These are phyloP conservation scores for Cerastoderma edule DNA, from an alignment of 2,888 invertebrate species.

Conservation along the genomic window DNA sequence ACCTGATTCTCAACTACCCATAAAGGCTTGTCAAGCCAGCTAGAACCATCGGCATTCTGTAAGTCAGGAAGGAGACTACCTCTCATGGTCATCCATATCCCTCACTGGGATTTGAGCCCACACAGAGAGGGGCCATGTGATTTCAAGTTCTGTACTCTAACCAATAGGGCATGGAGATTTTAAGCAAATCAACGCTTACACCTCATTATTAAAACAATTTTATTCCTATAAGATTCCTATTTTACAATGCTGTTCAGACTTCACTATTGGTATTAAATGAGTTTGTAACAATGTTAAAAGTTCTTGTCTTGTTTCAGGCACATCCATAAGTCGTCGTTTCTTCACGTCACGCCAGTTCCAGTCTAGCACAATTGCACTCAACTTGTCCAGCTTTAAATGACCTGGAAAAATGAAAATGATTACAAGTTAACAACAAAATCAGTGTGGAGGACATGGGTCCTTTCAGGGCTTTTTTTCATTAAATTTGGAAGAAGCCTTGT, in stretches of 20 bases:
- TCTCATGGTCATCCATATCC: too few relatives aligned
- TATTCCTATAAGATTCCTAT: constrained; percentile 72
- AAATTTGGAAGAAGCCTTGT: background rate
- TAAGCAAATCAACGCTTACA: too few relatives aligned
- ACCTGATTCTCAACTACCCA: too few relatives aligned
- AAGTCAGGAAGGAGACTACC: too few relatives aligned
- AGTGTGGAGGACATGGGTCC: background rate
- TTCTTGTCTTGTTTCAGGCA: constrained; percentile 73
- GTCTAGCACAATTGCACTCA: constrained; percentile 75
- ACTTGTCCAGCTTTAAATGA: constrained; percentile 69
- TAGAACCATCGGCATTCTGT: too few relatives aligned
- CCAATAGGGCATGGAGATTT: too few relatives aligned
- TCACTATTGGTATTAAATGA: constrained; percentile 68
- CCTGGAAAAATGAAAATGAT: constrained; percentile 61
- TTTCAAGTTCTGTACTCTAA: too few relatives aligned
- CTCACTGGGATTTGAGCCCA: too few relatives aligned
- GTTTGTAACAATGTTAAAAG: constrained; percentile 68
- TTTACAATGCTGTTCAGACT: constrained; percentile 66
- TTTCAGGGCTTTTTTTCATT: background rate
- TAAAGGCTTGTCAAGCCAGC: too few relatives aligned
- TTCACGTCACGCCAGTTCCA: constrained; percentile 81
- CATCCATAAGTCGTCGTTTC: constrained; percentile 74
- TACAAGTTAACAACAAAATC: background rate
- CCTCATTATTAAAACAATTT: constrained; percentile 17
- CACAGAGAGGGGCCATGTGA: too few relatives aligned